Evolutionary conservation across 2,888 invertebrate genomes (phyloP), one percentile per base, ranked within the genome.

Genomic region (Apamea epomidion): DNA sequence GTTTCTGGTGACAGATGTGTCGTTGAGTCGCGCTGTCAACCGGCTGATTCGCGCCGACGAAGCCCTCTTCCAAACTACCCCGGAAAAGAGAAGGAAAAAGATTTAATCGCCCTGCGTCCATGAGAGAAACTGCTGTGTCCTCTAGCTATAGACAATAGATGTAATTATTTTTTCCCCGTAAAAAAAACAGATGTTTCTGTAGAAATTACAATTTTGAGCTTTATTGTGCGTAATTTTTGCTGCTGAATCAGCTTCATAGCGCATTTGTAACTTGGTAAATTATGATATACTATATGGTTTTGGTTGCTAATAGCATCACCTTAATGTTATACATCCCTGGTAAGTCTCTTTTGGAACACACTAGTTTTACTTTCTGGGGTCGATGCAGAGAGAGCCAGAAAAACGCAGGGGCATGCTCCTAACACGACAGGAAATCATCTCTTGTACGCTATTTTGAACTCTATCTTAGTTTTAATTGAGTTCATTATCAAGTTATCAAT

Each of bases 31-130:
- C 88, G 96, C 97, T 58, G 97, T 97, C 86, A 97, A 96, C 93
- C 93, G 97, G 10, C 95, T 97, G 89, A 96, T 96, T 62, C 94
- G 97, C 42, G 96, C 96, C 51, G 97, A 97, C 91, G 97, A 97
- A 72, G 96, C 94, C 29, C 91, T 97, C 90, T 97, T 95, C 94
- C 96, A 93, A 91, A 92, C 93, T 3, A 97, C 97, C 76, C 97
- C 97, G 10, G 96, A 97, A 92, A 97, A 97, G 91, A 93, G 97
- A 78, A 96, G 97, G 91, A 97, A 97, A 94, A 97, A 97, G 92
- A 97, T 97, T 87, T 96, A 96, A 95, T 83, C 90, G 68, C 32
- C 42, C 73, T 64, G 54, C 73, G 29, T 6, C 74, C n/a, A 64
- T n/a, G 29, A 45, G 68, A 74, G 79, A 82, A 69, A 48, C 21